Evolutionary conservation across 2,113 vertebrate genomes (phyloP).

Genomic region (Holacanthus passer): DNA sequence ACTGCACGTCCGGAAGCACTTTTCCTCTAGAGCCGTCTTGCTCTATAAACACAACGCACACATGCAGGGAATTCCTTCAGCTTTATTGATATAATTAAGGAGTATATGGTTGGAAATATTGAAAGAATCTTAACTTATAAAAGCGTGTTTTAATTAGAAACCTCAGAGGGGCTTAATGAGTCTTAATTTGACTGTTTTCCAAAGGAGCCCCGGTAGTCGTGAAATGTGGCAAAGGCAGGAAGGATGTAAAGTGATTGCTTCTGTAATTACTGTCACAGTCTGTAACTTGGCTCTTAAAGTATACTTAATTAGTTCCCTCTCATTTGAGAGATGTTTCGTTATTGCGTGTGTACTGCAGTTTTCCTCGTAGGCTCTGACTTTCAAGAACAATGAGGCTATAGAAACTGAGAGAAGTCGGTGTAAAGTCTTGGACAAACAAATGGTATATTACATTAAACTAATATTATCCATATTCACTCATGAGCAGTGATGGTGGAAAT

Average conservation of each 20-base stretch:
- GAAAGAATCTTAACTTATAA: constrained; percentile 70
- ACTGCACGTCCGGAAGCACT: constrained; percentile 51
- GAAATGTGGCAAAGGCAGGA: constrained; percentile 78
- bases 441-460: background rate
- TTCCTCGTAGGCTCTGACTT: constrained; percentile 6
- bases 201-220: constrained; percentile 71
- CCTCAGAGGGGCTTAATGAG: constrained; percentile 78
- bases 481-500: constrained; percentile 39
- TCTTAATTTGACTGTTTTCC: constrained; percentile 80
- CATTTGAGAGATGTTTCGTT: constrained; percentile 57
- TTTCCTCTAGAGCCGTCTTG: constrained; percentile 45
- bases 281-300: constrained; percentile 59
- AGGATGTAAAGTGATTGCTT: constrained; percentile 79
- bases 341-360: constrained; percentile 39
- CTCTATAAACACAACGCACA: constrained; percentile 54
- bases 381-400: constrained; percentile 37
- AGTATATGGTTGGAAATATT: constrained; percentile 72
- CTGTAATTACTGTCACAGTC: constrained; percentile 81
- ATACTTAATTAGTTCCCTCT: constrained; percentile 70
- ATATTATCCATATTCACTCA: constrained; percentile 22
- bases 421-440: constrained; percentile 2
- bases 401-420: constrained; percentile 8
- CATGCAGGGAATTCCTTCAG: constrained; percentile 58
- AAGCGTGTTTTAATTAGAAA: constrained; percentile 76
- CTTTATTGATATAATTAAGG: constrained; percentile 74